Percentiles rank a stretch among this genome's conserved stretches.
Evolutionary conservation across 2,113 vertebrate genomes (phyloP).

Genomic region (Ginglymostoma cirratum): DNA sequence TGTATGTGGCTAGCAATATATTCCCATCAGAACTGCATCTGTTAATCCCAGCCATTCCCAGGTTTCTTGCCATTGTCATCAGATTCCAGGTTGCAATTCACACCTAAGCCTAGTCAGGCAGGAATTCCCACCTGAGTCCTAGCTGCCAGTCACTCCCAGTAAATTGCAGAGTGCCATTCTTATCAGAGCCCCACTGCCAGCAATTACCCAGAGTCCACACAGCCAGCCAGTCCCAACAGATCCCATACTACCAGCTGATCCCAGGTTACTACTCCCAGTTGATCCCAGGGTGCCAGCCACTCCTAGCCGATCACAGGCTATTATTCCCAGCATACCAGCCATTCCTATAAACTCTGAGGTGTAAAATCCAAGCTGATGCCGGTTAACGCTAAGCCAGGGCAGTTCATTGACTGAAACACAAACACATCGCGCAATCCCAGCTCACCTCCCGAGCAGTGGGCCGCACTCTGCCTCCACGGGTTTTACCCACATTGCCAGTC

Average conservation of each 20-base stretch:
- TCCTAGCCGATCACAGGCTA: background rate
- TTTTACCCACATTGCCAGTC: background rate
- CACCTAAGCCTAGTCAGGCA: too few species aligned
- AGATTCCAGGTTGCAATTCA: too few species aligned
- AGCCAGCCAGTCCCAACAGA: too few species aligned
- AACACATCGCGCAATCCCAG: background rate
- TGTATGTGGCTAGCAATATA: background rate
- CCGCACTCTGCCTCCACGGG: background rate
- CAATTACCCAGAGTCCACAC: too few species aligned
- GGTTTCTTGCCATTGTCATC: too few species aligned
- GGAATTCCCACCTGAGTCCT: too few species aligned
- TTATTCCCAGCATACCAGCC: background rate
- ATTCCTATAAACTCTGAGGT: background rate
- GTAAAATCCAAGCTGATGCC: background rate
- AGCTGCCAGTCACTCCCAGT: background rate
- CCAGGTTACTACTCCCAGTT: background rate
- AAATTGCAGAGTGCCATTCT: background rate
- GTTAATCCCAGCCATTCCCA: too few species aligned
- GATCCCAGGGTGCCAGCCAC: background rate
- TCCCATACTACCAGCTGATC: background rate
- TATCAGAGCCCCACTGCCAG: background rate
- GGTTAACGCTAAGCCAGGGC: background rate
- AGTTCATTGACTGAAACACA: background rate
- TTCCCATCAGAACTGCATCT: background rate
- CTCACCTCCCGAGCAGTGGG: background rate